Base-by-base conservation (phyloP, 1,140 invertebrate species). In the Apocrypta bakeri region DNA sequence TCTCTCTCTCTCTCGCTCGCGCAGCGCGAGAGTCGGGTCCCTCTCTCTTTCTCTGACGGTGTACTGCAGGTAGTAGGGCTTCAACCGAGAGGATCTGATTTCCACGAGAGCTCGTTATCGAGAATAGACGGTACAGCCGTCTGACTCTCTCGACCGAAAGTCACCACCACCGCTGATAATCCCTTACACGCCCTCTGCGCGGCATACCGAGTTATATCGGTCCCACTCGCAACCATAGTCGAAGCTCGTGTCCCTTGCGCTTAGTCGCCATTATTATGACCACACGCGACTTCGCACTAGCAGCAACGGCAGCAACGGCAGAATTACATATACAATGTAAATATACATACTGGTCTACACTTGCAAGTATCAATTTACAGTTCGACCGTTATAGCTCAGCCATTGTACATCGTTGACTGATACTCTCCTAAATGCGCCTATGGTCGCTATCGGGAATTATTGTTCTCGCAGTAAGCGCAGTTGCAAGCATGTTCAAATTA, bases 61-160 rank as follows among this genome's bases (percentile, higher is more conserved):
- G 1, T 4, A 2, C 17, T 69, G 21, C 14, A 33, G 68, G 24
- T 25, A 63, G 56, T n/a, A 33, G 17, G 27, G 68, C 25, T n/a
- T 11, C 42, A 24, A 9, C 8, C 40, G 56, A n/a, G 73, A 9
- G 61, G 80, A 76, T 66, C 79, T 66, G 79, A 81, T 81, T 81
- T 75, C 40, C 63, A 12, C 80, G 42, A 14, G 29, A 75, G 40
- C 80, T 81, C 72, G 72, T 75, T 76, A 81, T 69, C 72, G 74
- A 71, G 56, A 66, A 25, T 9, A 71, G 31, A 37, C 68, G 68
- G n/a, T 73, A 31, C 42, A 33, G 40, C 64, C 24, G 48, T 2
- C n/a, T 29, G 7, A 9, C 48, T 48, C 64, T 29, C 24, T 3
- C 17, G 48, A 11, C 42, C 42, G 33, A 81, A 74, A 73, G 33